Base-by-base conservation (phyloP, 2,797 vertebrate species). In the Urocyon cinereoargenteus region DNA sequence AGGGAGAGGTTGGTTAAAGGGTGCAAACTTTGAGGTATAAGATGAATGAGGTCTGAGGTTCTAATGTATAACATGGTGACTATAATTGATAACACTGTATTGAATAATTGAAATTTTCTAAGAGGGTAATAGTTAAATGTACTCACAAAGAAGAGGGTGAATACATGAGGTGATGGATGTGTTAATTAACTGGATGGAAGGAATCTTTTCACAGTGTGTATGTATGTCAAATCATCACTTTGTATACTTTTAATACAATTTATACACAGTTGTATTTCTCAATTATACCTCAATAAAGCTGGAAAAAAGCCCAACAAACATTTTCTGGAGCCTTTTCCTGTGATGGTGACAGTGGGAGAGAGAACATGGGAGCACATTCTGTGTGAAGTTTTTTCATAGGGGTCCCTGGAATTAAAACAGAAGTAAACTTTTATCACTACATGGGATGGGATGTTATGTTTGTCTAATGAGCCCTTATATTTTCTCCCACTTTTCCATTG, bases 361-460 rank as follows among this genome's bases (percentile, higher is more conserved):
- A 55, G 22, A 34, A 78, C 7, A 16, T 0, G 22, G 26, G 68
- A 89, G 55, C 22, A 13, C 86, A 73, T 81, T 91, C 4, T n/a
- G 3, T 85, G 59, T 84, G 21, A 90, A 94, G 93, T 40, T 92
- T 91, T 51, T 85, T 59, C 64, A 84, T 13, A 24, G 18, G 89
- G 68, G 57, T 51, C 16, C 26, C 49, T 86, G 24, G 22, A 90
- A 81, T 96, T 90, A 91, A 95, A 92, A 75, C 34, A 28, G 72
- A 90, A 91, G 92, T 91, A 86, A 83, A 91, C 40, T 92, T 90
- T 14, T 77, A 68, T 88, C 24, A 9, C 19, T 34, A n/a, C 16
- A 18, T 72, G 49, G 68, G 36, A 72, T 88, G 68, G 34, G 57
- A 31, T 89, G 40, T 55, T 86, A 45, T 18, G 1, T 91, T 94